Conservation (phyloP, 2,888 invertebrate genomes). For the Hoplodrina ambigua region DNA sequence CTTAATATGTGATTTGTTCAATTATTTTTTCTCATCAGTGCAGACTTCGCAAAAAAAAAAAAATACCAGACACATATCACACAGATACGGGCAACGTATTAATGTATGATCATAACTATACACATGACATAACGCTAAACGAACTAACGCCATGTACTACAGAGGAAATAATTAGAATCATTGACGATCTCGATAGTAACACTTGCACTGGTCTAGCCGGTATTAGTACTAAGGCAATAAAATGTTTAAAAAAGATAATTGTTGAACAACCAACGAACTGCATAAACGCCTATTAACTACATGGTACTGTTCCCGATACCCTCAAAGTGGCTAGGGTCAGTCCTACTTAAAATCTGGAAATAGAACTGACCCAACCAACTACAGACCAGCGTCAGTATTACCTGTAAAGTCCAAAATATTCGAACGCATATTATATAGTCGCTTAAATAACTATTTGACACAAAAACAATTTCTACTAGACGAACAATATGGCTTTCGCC, state of each 20-base stretch:
- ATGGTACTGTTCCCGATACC: no score
- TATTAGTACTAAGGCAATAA: not conserved
- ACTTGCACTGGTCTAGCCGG: no score
- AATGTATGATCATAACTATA: not conserved
- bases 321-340: slow-evolving; percentile 51
- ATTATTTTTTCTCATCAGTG: no score
- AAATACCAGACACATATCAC: not conserved
- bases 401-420: slow-evolving; percentile 12
- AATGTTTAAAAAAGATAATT: not conserved
- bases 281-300: not conserved
- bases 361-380: slow-evolving; percentile 50
- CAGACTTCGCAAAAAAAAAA: no score
- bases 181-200: slow-evolving; percentile 1
- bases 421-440: slow-evolving; percentile 18
- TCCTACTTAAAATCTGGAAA: slow-evolving; percentile 49
- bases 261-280: no score
- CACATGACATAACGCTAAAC: not conserved
- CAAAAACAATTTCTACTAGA: slow-evolving; percentile 1
- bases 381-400: slow-evolving; percentile 49
- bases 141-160: not conserved
- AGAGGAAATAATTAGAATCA: slow-evolving; percentile 2
- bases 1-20: not conserved
- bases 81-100: not conserved
- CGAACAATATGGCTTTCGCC: no score
- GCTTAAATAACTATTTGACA: slow-evolving; percentile 5